Percentiles rank a stretch among this genome's conserved stretches.
Conservation (phyloP, 2,113 vertebrate species). For the Canis aureus region DNA sequence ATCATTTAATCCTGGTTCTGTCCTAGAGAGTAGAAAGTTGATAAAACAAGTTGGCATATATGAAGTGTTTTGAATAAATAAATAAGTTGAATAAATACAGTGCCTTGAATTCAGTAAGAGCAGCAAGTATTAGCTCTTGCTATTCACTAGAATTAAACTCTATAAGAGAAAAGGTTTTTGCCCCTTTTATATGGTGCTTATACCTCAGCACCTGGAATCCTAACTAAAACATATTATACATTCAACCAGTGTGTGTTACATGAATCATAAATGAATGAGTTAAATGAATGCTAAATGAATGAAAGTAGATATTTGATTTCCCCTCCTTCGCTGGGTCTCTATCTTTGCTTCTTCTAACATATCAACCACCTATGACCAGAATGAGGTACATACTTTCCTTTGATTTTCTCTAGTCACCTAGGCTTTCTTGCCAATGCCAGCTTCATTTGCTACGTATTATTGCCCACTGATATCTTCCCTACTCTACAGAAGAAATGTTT, state of each 20-base stretch:
- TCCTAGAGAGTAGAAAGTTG: background rate
- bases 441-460: background rate
- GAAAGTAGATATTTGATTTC: constrained; percentile 16
- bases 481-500: background rate
- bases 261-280: background rate
- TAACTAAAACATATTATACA: background rate
- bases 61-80: background rate
- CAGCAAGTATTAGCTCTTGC: background rate
- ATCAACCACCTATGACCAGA: background rate
- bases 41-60: background rate
- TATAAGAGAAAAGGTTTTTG: background rate
- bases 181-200: constrained; percentile 38
- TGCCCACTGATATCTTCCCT: background rate
- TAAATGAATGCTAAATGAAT: constrained; percentile 20
- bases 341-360: background rate
- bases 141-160: background rate
- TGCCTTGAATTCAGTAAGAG: background rate
- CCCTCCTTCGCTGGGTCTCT: background rate
- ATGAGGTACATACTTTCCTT: background rate
- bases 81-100: too few relatives aligned
- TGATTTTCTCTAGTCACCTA: background rate
- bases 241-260: constrained; percentile 12
- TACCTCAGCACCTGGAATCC: background rate
- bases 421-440: background rate
- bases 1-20: background rate